Conservation (phyloP, 2,113 vertebrate genomes). For the Mus pahari region DNA sequence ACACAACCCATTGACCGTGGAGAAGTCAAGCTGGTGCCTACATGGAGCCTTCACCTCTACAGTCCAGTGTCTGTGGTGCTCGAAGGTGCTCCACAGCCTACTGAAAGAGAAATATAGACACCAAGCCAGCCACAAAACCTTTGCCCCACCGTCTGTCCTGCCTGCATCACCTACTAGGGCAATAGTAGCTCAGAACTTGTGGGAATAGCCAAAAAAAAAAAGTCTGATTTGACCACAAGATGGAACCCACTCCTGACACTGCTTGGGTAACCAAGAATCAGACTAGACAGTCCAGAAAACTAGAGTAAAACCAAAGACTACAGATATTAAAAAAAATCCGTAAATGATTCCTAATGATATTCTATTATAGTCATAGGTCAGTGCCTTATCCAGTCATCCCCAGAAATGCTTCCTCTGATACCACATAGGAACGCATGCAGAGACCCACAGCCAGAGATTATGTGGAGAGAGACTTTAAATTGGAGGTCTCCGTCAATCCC, state of each 20-base stretch:
- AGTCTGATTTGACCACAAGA: neutral
- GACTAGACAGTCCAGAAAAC: neutral
- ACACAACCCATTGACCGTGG: neutral
- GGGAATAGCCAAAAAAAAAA: neutral
- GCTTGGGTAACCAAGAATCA: neutral
- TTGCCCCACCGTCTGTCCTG: neutral
- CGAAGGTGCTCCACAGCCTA: neutral
- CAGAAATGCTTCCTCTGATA: neutral
- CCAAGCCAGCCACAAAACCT: neutral
- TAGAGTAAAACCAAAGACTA: neutral
- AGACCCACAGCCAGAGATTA: neutral
- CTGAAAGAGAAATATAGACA: neutral
- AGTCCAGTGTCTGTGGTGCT: neutral
- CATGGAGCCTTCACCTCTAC: neutral
- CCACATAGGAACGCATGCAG: neutral
- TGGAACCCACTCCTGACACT: neutral
- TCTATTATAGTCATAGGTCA: neutral
- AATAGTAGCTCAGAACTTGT: neutral
- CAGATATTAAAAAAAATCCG: neutral
- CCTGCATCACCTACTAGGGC: neutral
- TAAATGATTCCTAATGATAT: no score
- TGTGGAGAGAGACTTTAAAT: neutral
- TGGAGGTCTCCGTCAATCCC: neutral
- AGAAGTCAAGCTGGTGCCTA: neutral
- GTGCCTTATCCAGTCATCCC: neutral